Percentiles rank a stretch among this genome's conserved stretches.
Evolutionary conservation across 2,888 invertebrate genomes (phyloP).

Genomic region (Polymixis lichenea): DNA sequence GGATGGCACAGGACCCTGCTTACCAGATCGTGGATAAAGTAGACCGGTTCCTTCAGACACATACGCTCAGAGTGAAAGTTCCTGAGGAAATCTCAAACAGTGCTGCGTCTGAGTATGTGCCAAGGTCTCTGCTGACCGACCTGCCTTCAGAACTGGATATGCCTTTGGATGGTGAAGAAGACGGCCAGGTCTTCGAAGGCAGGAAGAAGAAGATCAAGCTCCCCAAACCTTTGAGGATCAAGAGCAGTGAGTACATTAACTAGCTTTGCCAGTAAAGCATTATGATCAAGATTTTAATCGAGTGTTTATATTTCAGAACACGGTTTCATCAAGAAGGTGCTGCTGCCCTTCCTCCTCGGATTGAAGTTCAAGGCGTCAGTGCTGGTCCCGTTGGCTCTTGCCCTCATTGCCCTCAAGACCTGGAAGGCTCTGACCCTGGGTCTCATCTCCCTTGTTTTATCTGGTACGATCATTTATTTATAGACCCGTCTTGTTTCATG

Average conservation of each 20-base stretch:
- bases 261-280: slow-evolving; percentile 18
- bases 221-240: slow-evolving; percentile 88
- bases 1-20: slow-evolving; percentile 89
- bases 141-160: slow-evolving; percentile 93
- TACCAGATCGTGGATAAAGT: slow-evolving; percentile 93
- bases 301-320: slow-evolving; percentile 91
- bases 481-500: not conserved
- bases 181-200: slow-evolving; percentile 85
- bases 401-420: slow-evolving; percentile 96
- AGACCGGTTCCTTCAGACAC: slow-evolving; percentile 94
- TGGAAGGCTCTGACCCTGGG: slow-evolving; percentile 97
- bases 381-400: slow-evolving; percentile 94
- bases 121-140: slow-evolving; percentile 91
- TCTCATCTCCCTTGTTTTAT: slow-evolving; percentile 95
- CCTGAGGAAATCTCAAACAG: slow-evolving; percentile 92
- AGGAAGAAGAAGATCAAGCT: slow-evolving; percentile 89
- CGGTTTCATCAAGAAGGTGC: slow-evolving; percentile 95
- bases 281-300: slow-evolving; percentile 44
- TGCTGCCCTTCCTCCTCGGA: slow-evolving; percentile 96
- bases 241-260: slow-evolving; percentile 82
- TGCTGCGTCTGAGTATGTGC: slow-evolving; percentile 91
- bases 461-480: slow-evolving; percentile 87
- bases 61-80: slow-evolving; percentile 94
- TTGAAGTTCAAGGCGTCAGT: slow-evolving; percentile 96
- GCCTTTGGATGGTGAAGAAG: slow-evolving; percentile 92